Evolutionary conservation across 2,888 invertebrate genomes (phyloP), one percentile per base, ranked within the genome.

Genomic region (Glyphotaelius pellucidus): DNA sequence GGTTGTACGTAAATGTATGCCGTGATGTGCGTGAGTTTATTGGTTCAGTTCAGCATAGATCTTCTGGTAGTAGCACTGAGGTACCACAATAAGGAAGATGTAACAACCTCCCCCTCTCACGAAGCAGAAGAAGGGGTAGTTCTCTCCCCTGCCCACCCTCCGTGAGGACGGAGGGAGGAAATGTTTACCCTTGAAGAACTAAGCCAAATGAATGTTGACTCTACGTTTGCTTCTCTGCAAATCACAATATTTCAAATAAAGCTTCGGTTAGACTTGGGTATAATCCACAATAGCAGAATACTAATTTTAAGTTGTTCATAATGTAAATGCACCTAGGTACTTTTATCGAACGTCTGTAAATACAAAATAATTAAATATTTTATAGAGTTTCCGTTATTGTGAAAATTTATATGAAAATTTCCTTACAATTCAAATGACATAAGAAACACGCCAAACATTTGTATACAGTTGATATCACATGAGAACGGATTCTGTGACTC

Each of bases 171-270:
- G 42, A 42, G 79, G 86, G 80, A 91, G 80, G 89, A 92, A 91
- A 83, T 93, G 92, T 93, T 92, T 93, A 91, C 93, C 91, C 92
- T 93, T 90, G 91, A 91, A 92, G 93, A 91, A 93, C 93, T 93
- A 92, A 93, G 92, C 91, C 92, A 93, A 92, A 93, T 93, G 92
- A 93, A 92, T 93, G 93, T 93, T 93, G 92, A 91, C 90, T 91
- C 92, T 91, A 90, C 91, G 90, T 91, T 93, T 93, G 93, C 92
- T 92, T 92, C 92, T 90, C 91, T 92, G 91, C 91, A 92, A 92
- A 91, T 92, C 92, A 91, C 92, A 92, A 93, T 92, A 92, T 93
- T 93, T 93, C 90, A 89, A 93, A 67, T 67, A 67, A 67, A 25
- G 19, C 52, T 67, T 67, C 52, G 3, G 52, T 67, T 67, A 67